phyloP scores from a whole-genome alignment of 1,140 invertebrate species.

The Apis dorsata region DNA sequence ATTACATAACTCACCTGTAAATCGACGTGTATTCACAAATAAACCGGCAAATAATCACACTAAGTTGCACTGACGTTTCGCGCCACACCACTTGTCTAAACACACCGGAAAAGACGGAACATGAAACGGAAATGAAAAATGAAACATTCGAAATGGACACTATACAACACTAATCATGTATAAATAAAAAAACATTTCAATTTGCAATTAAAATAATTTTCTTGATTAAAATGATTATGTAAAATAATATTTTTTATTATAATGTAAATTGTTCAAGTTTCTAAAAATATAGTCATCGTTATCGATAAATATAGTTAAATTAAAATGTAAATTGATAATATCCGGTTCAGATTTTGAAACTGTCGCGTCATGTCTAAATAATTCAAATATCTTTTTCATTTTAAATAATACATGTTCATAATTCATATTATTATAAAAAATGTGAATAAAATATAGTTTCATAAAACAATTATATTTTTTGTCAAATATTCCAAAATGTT shows the following conservation, averaged over 20 bases:
- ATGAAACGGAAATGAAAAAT: background rate
- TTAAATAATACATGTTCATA: background rate
- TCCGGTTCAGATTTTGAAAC: background rate
- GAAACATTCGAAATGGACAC: slow-evolving; percentile 7
- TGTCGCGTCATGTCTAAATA: background rate
- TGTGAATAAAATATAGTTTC: background rate
- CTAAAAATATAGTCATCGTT: background rate
- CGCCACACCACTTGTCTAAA: background rate
- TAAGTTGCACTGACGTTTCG: background rate
- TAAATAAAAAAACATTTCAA: background rate
- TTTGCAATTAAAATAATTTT: background rate
- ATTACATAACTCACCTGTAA: slow-evolving; percentile 26
- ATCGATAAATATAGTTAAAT: background rate
- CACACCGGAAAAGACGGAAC: background rate
- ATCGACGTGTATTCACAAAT: background rate
- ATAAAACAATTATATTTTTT: background rate
- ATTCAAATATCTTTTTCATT: background rate
- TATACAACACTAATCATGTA: background rate
- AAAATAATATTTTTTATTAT: background rate
- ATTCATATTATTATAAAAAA: background rate
- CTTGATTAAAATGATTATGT: background rate
- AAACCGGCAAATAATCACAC: background rate
- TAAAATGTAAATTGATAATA: too few relatives aligned
- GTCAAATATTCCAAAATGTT: background rate
- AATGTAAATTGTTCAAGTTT: background rate